A percentile compares a stretch with the other conserved stretches of the same genome.
Evolutionary conservation across 2,888 invertebrate species (phyloP).

Genomic region (Patella caerulea): DNA sequence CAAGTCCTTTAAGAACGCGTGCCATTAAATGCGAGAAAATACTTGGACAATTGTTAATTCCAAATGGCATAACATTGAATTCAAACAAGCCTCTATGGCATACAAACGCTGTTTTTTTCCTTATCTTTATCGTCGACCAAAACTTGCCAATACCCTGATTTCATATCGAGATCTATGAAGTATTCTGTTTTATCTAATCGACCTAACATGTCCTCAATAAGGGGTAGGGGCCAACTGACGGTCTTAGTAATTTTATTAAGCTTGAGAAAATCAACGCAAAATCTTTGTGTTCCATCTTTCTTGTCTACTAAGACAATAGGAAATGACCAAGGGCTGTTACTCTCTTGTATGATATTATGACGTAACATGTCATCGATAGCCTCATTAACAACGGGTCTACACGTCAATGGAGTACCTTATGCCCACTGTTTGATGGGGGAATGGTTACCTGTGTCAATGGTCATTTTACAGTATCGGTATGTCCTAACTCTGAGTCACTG

Average conservation of each 20-base stretch:
- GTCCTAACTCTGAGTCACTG: too few species aligned
- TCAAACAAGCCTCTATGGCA: slow-evolving; percentile 34
- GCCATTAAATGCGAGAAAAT: slow-evolving; percentile 31
- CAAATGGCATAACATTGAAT: slow-evolving; percentile 35
- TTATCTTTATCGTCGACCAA: slow-evolving; percentile 29
- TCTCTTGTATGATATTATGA: not conserved
- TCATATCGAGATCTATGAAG: too few species aligned
- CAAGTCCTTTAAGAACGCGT: slow-evolving; percentile 29
- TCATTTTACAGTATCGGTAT: too few species aligned
- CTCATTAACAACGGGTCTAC: too few species aligned
- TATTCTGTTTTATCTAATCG: not conserved
- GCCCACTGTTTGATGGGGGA: too few species aligned
- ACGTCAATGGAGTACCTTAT: too few species aligned
- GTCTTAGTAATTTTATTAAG: not conserved
- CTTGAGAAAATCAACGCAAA: not conserved
- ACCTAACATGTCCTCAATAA: too few species aligned
- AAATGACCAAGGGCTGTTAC: not conserved
- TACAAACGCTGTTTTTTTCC: slow-evolving; percentile 35
- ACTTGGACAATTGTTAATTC: slow-evolving; percentile 29
- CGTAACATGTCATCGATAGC: too few species aligned
- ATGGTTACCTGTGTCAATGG: too few species aligned
- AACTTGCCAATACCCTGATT: slow-evolving; percentile 37
- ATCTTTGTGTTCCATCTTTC: not conserved
- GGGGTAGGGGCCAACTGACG: too few species aligned
- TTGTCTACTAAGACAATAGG: not conserved